Base-by-base conservation (phyloP, 2,888 invertebrate species). In the Molorchus minor region DNA sequence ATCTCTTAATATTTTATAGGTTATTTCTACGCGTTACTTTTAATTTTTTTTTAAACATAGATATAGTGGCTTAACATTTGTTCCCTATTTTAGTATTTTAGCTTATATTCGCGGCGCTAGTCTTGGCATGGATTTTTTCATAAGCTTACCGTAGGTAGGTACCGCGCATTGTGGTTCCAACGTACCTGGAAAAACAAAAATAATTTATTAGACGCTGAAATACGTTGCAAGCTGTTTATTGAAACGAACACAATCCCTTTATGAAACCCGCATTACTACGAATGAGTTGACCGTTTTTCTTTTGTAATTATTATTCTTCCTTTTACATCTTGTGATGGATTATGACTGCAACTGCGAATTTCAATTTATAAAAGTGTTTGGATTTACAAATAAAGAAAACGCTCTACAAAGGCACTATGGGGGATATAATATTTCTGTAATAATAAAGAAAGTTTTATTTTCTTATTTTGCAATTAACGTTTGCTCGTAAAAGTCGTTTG, bases 331-430 rank as follows among this genome's bases (percentile, higher is more conserved):
- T 12, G 7, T 43, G 21, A 43, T 43, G 15, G 25, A 43, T 43
- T 43, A 2, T n/a, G 41, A n/a, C 21, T 13, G 7, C 5, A 25
- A 21, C 20, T 25, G 12, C 43, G 21, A 13, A n/a, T 20, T 43
- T 15, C 43, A 43, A 43, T 43, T 43, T 43, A 43, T 43, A 13
- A 43, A 43, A 43, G 17, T 43, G 43, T 43, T 43, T 43, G 25
- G 13, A 43, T 43, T 17, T 13, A 43, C 13, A 21, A 13, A 43
- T 43, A 43, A 40, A 19, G 8, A 21, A 13, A n/a, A 25, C 3
- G 25, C 43, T 43, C 13, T 19, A n/a, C 12, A n/a, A 21, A 33
- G n/a, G 25, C 15, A 21, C 41, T 41, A 20, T 20, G 41, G 20
- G n/a, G 10, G 21, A 43, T 33, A 10, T 43, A n/a, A n/a, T n/a